Conservation (phyloP, 2,797 vertebrate genomes). For the Sebastes taczanowskii region DNA sequence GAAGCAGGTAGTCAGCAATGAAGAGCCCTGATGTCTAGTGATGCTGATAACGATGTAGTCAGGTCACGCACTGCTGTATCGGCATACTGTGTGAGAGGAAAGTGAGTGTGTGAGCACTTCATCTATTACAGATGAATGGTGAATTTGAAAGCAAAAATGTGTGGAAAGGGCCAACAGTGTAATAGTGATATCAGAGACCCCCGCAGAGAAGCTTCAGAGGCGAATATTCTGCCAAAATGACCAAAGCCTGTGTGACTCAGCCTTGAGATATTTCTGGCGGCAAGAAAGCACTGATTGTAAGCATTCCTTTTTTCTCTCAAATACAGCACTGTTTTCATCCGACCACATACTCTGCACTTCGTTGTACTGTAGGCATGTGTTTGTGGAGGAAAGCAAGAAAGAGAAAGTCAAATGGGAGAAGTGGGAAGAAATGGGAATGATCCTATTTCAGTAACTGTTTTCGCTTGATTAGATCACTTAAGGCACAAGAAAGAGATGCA, state of each 20-base stretch:
- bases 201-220: constrained; percentile 41
- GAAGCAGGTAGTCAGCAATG: background rate
- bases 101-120: constrained; percentile 12
- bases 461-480: background rate
- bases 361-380: background rate
- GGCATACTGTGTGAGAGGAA: background rate
- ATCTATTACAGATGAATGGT: constrained; percentile 24
- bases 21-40: background rate
- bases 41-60: background rate
- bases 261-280: constrained; percentile 46
- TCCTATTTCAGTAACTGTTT: background rate
- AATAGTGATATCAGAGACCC: constrained; percentile 49
- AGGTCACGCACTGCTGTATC: background rate
- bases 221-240: constrained; percentile 20
- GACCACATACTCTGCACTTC: background rate
- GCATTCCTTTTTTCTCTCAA: background rate
- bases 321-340: background rate
- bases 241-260: constrained; percentile 51
- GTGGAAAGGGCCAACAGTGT: constrained; percentile 12
- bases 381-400: background rate
- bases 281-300: constrained; percentile 35
- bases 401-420: background rate
- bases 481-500: background rate
- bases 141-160: constrained; percentile 29
- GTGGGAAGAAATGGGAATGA: background rate